A percentile compares a stretch with the other conserved stretches of the same genome.
phyloP scores from a whole-genome alignment of 1,140 invertebrate genomes.

The Diploscapter pachys region DNA sequence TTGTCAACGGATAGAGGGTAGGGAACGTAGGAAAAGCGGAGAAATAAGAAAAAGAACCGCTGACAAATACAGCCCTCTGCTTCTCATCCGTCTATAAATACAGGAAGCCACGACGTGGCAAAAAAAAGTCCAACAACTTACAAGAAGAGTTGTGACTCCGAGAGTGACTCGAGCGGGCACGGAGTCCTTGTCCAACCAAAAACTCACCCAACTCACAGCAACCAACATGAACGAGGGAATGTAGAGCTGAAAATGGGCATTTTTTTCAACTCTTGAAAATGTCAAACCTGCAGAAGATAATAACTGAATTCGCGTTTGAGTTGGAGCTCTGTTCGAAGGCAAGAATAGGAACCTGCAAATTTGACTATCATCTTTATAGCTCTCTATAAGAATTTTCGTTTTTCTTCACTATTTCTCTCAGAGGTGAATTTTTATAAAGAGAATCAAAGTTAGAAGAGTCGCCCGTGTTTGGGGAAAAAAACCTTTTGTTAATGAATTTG shows the following conservation, averaged over 20 bases:
- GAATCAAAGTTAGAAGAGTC: no score
- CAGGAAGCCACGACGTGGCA: conserved; percentile 60
- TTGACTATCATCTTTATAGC: no score
- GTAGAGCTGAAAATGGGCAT: conserved; percentile 60
- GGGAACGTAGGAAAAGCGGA: no score
- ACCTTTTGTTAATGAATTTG: conserved; percentile 37
- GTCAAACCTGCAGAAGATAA: conserved; percentile 61
- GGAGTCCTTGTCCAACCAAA: conserved; percentile 93
- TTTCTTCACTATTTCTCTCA: no score
- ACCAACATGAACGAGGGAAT: conserved; percentile 67
- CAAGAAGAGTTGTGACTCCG: conserved; percentile 73
- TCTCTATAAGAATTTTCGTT: no score
- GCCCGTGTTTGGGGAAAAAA: no score
- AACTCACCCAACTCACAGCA: conserved; percentile 93
- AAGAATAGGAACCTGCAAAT: conserved; percentile 54
- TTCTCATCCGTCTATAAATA: no score
- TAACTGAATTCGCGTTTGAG: conserved; percentile 63
- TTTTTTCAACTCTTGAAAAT: conserved; percentile 29
- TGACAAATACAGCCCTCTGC: no score
- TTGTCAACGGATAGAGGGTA: no score
- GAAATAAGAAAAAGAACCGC: no score
- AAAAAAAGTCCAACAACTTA: not conserved
- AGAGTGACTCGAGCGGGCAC: conserved; percentile 80
- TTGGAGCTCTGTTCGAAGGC: conserved; percentile 50
- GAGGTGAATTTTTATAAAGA: no score